These are phyloP conservation scores for Megalops atlanticus DNA, from an alignment of 2,113 vertebrate species.

Conservation along the genomic window DNA sequence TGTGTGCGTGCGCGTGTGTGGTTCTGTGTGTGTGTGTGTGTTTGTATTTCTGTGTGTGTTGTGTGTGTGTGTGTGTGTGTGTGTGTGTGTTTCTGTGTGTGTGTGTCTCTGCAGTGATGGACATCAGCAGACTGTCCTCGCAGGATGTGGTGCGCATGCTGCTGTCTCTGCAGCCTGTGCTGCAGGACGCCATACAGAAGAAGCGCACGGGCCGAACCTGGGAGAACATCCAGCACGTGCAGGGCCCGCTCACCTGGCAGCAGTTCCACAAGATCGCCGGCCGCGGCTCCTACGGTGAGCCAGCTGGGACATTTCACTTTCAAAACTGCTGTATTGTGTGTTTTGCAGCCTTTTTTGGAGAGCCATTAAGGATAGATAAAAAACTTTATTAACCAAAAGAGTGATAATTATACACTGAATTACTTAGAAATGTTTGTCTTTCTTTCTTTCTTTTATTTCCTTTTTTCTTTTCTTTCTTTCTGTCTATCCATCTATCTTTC, in stretches of 20 bases:
- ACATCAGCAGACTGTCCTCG: constrained; percentile 93
- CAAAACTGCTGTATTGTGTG: too few species aligned
- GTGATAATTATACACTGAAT: too few species aligned
- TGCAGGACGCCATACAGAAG: constrained; percentile 98
- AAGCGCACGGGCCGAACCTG: constrained; percentile 94
- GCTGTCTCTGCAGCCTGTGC: constrained; percentile 92
- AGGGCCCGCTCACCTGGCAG: constrained; percentile 97
- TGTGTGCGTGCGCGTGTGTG: too few species aligned
- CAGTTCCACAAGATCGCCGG: constrained; percentile 99
- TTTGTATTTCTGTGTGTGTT: neutral
- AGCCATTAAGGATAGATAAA: too few species aligned
- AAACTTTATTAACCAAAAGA: too few species aligned
- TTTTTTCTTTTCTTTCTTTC: neutral
- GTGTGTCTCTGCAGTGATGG: constrained; percentile 72
- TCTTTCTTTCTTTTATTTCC: neutral
- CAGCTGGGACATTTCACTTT: neutral
- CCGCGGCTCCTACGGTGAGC: constrained; percentile 89
- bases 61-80: constrained; percentile 31
- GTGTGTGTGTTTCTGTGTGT: constrained; percentile 24
- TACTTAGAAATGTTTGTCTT: too few species aligned
- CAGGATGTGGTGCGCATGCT: constrained; percentile 97
- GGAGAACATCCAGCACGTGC: constrained; percentile 98
- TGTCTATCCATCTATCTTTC: neutral
- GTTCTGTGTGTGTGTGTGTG: too few species aligned
- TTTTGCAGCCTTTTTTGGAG: neutral